These are phyloP conservation scores for Rallus limicola DNA, from an alignment of 2,113 vertebrate species.

Conservation along the genomic window DNA sequence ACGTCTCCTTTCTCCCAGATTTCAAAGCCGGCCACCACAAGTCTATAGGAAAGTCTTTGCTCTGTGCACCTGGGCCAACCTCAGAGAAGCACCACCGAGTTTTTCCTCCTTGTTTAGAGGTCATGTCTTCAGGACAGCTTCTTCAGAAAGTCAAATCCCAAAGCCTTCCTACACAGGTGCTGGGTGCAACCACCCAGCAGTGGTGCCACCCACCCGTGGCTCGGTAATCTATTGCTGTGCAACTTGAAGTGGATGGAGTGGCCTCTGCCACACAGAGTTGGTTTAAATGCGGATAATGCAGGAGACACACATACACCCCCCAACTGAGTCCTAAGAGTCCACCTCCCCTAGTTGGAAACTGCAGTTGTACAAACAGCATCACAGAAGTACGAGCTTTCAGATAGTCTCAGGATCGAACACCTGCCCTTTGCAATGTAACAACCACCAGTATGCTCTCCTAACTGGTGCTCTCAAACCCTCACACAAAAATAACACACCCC, in stretches of 20 bases:
- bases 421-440: neutral
- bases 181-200: neutral
- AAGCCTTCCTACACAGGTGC: neutral
- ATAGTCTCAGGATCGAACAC: rapidly evolving
- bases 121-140: neutral
- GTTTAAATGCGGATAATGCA: neutral
- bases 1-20: neutral
- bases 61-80: neutral
- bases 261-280: neutral
- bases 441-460: neutral
- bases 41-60: neutral
- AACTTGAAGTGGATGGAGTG: neutral
- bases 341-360: neutral
- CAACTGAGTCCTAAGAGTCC: neutral
- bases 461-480: neutral
- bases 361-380: neutral
- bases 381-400: neutral
- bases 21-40: neutral
- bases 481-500: neutral
- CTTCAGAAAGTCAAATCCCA: neutral
- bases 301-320: neutral
- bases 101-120: neutral
- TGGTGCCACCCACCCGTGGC: neutral
- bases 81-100: neutral
- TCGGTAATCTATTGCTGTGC: neutral